These are phyloP conservation scores for Neomorphus geoffroyi DNA, from an alignment of 2,797 vertebrate species.

Conservation along the genomic window DNA sequence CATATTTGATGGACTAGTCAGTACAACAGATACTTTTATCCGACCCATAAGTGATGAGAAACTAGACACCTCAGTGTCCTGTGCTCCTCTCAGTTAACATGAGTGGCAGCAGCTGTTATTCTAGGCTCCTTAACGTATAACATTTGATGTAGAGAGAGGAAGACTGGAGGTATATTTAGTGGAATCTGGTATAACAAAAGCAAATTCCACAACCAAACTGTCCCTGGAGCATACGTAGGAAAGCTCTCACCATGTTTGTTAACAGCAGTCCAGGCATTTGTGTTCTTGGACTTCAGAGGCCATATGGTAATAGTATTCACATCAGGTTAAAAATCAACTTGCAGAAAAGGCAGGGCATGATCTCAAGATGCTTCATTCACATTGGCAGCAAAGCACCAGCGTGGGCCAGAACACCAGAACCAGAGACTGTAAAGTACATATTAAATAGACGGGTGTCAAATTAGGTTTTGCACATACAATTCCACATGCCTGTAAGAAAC, in stretches of 20 bases:
- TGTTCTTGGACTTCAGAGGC: neutral
- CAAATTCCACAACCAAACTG: neutral
- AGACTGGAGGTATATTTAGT: slow-evolving; percentile 9
- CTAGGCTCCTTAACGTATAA: slow-evolving; percentile 31
- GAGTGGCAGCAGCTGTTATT: slow-evolving; percentile 65
- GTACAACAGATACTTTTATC: slow-evolving; percentile 71
- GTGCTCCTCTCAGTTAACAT: slow-evolving; percentile 67
- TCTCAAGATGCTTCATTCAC: neutral
- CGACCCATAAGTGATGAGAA: slow-evolving; percentile 59
- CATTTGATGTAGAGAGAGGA: neutral
- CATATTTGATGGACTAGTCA: slow-evolving; percentile 72
- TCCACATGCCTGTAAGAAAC: neutral
- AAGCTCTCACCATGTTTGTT: neutral
- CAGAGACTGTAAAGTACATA: neutral
- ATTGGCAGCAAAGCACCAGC: neutral
- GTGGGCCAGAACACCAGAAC: neutral
- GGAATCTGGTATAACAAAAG: neutral
- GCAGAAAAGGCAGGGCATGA: neutral
- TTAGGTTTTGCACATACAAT: neutral
- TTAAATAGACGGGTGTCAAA: neutral
- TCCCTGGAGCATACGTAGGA: neutral
- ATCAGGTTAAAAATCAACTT: neutral
- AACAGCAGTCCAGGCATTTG: neutral
- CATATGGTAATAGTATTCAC: neutral
- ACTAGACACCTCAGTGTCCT: slow-evolving; percentile 61